Evolutionary conservation across 92 coral and sea anemone species (phyloP).

Genomic region (Bergia puertoricense): DNA sequence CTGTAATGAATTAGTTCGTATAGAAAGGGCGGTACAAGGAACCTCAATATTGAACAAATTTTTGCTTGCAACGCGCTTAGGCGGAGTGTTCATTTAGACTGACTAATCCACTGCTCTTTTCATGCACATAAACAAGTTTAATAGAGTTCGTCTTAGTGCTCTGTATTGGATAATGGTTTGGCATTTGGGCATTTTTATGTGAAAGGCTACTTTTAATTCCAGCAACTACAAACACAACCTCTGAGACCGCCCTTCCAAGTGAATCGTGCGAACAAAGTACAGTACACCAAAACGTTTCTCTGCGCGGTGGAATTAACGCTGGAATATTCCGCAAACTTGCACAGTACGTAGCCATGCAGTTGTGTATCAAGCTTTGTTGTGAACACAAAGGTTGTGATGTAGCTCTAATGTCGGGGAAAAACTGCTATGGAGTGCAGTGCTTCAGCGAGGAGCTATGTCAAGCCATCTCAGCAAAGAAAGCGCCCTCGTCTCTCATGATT

Average conservation of each 20-base stretch:
- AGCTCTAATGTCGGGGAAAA: slow-evolving; percentile 93
- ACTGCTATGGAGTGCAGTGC: slow-evolving; percentile 97
- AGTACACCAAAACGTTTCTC: slow-evolving; percentile 88
- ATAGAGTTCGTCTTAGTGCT: not conserved
- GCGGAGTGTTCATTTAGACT: not conserved
- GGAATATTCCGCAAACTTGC: slow-evolving; percentile 95
- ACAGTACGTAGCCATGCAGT: slow-evolving; percentile 97
- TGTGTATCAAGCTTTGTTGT: slow-evolving; percentile 94
- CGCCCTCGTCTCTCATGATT: slow-evolving; percentile 96
- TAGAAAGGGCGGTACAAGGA: not conserved
- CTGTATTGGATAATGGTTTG: no score
- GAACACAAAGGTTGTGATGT: slow-evolving; percentile 98
- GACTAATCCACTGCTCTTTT: slow-evolving; percentile 7
- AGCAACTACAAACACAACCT: slow-evolving; percentile 59
- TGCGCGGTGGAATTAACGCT: slow-evolving; percentile 96
- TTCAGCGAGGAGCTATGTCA: slow-evolving; percentile 88
- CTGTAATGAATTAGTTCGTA: no score
- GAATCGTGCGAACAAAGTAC: slow-evolving; percentile 94
- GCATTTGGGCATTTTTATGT: not conserved
- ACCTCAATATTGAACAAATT: not conserved
- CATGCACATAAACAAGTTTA: not conserved
- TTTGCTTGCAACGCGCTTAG: not conserved
- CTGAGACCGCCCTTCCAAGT: slow-evolving; percentile 63
- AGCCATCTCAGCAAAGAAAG: slow-evolving; percentile 93
- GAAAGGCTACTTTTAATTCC: not conserved